These are phyloP conservation scores for Smittia aterrima DNA, from an alignment of 2,888 invertebrate genomes.

Conservation along the genomic window DNA sequence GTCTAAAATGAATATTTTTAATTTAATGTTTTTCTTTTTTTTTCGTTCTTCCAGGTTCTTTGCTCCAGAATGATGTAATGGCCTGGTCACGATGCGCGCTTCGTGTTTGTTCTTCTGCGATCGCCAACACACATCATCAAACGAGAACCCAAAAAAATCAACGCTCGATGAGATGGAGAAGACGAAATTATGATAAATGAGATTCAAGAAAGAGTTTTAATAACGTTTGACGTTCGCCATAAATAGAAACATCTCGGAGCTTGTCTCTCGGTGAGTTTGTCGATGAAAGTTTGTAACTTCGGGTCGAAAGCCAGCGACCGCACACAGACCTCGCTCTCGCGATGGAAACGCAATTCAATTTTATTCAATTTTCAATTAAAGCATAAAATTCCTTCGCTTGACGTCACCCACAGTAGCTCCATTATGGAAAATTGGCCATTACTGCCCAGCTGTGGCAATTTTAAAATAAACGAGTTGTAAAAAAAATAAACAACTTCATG, in stretches of 20 bases:
- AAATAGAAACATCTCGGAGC: neutral
- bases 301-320: neutral
- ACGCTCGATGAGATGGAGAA: neutral
- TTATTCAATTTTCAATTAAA: neutral
- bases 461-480: neutral
- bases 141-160: neutral
- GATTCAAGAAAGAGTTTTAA: neutral
- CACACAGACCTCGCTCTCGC: neutral
- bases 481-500: slow-evolving; percentile 18
- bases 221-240: neutral
- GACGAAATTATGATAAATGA: slow-evolving; percentile 25
- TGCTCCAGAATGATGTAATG: slow-evolving; percentile 25
- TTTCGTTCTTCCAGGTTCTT: slow-evolving; percentile 7
- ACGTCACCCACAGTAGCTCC: slow-evolving; percentile 12
- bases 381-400: neutral
- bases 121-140: neutral
- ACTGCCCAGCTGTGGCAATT: slow-evolving; percentile 17
- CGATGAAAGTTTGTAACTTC: neutral
- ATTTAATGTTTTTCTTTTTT: slow-evolving; percentile 8
- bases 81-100: slow-evolving; percentile 13
- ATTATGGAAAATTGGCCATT: slow-evolving; percentile 32
- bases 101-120: neutral
- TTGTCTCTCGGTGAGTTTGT: slow-evolving; percentile 10
- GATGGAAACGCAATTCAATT: neutral
- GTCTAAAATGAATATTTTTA: neutral